A percentile compares a stretch with the other conserved stretches of the same genome.
Conservation (phyloP, 2,888 invertebrate species). For the Pasiphila rectangulata region DNA sequence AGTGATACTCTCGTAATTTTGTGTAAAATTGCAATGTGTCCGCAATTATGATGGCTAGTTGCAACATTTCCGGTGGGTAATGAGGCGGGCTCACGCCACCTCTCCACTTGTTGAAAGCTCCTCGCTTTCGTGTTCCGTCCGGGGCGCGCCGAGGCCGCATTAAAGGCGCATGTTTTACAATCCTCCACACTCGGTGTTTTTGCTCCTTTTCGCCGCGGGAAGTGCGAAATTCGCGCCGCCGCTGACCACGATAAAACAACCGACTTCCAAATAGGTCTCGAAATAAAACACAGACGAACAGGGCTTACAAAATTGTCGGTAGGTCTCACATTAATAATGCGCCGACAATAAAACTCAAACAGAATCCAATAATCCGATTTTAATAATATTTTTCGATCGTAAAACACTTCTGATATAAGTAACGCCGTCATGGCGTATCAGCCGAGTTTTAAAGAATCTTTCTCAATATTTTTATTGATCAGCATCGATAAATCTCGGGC, state of each 20-base stretch:
- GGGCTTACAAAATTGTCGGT: conserved; percentile 35
- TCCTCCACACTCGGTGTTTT: conserved; percentile 45
- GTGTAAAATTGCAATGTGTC: conserved; percentile 37
- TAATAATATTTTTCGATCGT: conserved; percentile 51
- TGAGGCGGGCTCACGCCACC: conserved; percentile 41
- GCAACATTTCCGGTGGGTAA: conserved; percentile 44
- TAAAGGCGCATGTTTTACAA: conserved; percentile 53
- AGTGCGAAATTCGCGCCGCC: conserved; percentile 61
- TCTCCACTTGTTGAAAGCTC: conserved; percentile 43
- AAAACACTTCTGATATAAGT: conserved; percentile 49
- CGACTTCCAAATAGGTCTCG: conserved; percentile 36
- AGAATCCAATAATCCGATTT: conserved; percentile 54
- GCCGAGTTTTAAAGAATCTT: conserved; percentile 53
- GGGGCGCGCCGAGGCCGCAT: conserved; percentile 32
- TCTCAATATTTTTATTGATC: conserved; percentile 64
- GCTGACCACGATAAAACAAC: conserved; percentile 45
- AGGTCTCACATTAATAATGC: conserved; percentile 39
- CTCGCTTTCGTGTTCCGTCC: conserved; percentile 42
- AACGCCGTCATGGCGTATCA: conserved; percentile 43
- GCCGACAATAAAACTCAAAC: conserved; percentile 46
- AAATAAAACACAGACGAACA: conserved; percentile 32
- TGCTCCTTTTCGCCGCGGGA: conserved; percentile 47
- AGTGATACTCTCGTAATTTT: conserved; percentile 30
- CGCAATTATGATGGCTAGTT: conserved; percentile 36
- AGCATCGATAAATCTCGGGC: conserved; percentile 59